Base-by-base conservation (phyloP, 2,113 vertebrate genomes). In the Nematolebias whitei region DNA sequence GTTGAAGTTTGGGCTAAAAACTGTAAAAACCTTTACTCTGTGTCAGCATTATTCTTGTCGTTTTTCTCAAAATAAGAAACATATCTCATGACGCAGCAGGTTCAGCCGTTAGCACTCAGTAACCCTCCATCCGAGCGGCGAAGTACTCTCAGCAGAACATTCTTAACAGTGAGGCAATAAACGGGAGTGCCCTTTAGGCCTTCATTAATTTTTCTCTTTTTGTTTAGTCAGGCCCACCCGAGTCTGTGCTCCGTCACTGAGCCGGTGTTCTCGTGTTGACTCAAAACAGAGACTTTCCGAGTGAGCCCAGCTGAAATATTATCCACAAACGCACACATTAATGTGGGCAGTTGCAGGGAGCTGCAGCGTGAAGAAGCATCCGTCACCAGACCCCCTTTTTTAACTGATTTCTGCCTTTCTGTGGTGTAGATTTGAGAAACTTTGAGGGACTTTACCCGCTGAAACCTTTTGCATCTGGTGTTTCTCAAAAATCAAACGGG, bases 261-360 rank as follows among this genome's bases (percentile, higher is more conserved):
- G 48, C 47, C 26, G 29, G 57, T 71, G 69, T 71, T 87, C 81
- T 83, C 56, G 20, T 70, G 86, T 79, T 90, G 87, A 83, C 84
- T 85, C 76, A 83, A 82, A 86, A 71, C 85, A 88, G 86, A 87
- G 65, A 62, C 75, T 51, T 54, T 2, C 63, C 48, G 68, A 86
- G 86, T 80, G 74, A 88, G 72, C 71, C 63, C 52, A 62, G 52
- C 73, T 90, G 87, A 91, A 86, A 87, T 89, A 90, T 91, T 91
- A 89, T 87, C 79, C 79, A 90, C 85, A 88, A 80, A 85, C 62
- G 64, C 63, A 58, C 83, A 84, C 78, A 68, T 76, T 68, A 70
- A 55, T 61, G 76, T 84, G 75, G 68, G 56, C 58, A 29, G 38
- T 54, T 69, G 62, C 26, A 44, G 19, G n/a, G 41, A 32, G 51